These are phyloP conservation scores for Anguilla megastoma DNA, from an alignment of 2,797 vertebrate species.

Conservation along the genomic window DNA sequence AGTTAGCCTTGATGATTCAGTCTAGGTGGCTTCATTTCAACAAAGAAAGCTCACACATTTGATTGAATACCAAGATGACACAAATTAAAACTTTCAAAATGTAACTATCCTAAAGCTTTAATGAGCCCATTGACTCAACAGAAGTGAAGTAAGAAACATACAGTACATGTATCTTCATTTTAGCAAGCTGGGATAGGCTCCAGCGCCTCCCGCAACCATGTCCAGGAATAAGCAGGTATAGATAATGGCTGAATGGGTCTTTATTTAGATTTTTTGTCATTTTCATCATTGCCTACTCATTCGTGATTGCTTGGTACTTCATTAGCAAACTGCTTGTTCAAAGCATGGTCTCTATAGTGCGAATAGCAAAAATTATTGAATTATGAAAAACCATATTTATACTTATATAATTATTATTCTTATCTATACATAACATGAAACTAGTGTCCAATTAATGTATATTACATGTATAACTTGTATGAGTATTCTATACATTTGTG, in stretches of 20 bases:
- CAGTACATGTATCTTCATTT: not conserved
- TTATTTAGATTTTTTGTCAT: not conserved
- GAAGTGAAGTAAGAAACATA: not conserved
- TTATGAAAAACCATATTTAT: not conserved
- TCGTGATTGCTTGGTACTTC: not conserved
- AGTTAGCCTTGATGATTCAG: not conserved
- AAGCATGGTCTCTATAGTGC: not conserved
- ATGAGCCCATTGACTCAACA: not conserved
- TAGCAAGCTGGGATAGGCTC: too few species aligned
- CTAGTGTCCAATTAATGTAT: not conserved
- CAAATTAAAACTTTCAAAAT: too few species aligned
- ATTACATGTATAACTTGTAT: not conserved
- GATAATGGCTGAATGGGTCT: too few species aligned
- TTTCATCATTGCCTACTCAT: not conserved
- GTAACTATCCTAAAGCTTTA: not conserved
- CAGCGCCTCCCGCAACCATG: too few species aligned
- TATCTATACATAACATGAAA: constrained; percentile 23
- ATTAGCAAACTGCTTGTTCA: not conserved
- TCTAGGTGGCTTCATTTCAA: not conserved
- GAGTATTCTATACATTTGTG: constrained; percentile 1
- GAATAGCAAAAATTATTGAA: not conserved
- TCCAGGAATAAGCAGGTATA: too few species aligned
- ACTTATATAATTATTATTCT: not conserved
- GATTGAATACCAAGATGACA: too few species aligned
- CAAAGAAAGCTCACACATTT: too few species aligned